Conservation (phyloP, 2,113 vertebrate species). For the Psammodynastes pulverulentus region DNA sequence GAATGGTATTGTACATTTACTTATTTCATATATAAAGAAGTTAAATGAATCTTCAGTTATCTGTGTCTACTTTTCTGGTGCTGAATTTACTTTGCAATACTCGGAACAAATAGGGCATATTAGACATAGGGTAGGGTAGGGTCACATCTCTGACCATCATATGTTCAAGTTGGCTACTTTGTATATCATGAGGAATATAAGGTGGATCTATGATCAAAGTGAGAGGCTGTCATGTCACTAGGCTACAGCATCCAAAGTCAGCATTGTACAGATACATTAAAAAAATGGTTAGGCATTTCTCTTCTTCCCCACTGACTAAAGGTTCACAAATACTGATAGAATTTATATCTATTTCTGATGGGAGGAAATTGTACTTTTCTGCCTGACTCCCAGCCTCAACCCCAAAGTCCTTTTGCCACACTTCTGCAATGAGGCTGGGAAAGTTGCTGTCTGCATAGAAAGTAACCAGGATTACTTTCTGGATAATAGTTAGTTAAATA, state of each 20-base stretch:
- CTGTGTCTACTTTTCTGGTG: too few species aligned
- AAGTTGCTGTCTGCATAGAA: not conserved
- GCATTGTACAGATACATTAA: not conserved
- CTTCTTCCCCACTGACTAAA: not conserved
- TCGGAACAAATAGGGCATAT: not conserved
- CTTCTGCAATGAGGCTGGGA: not conserved
- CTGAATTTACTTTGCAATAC: too few species aligned
- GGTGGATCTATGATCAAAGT: not conserved
- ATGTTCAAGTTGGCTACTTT: not conserved
- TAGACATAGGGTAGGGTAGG: not conserved
- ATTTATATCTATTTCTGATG: not conserved
- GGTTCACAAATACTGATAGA: not conserved
- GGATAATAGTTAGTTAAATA: not conserved
- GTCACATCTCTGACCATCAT: not conserved
- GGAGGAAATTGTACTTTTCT: not conserved
- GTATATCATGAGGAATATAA: not conserved
- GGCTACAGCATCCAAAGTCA: not conserved
- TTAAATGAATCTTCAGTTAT: too few species aligned
- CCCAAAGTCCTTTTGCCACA: not conserved
- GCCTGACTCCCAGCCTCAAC: rapidly evolving
- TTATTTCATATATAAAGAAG: too few species aligned
- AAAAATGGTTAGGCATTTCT: not conserved
- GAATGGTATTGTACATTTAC: too few species aligned
- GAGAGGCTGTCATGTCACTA: not conserved
- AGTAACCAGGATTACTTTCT: not conserved